These are phyloP conservation scores for Coregonus ussuriensis DNA, from an alignment of 2,797 vertebrate genomes.

Conservation along the genomic window DNA sequence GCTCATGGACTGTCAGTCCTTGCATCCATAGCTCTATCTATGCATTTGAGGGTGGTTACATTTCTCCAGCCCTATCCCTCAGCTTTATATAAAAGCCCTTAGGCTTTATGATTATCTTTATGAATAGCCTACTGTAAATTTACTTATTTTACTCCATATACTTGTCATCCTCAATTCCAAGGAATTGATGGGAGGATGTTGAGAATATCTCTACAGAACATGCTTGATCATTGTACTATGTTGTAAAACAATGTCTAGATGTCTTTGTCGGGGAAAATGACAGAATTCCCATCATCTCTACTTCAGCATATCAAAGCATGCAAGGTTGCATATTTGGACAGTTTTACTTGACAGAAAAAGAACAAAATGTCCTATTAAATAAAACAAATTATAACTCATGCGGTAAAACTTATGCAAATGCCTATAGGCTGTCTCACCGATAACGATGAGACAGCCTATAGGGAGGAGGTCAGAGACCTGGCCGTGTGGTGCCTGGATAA, in stretches of 20 bases:
- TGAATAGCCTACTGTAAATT: background rate
- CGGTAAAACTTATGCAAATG: slow-evolving; percentile 78
- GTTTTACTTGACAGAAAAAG: slow-evolving; percentile 44
- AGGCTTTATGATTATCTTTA: background rate
- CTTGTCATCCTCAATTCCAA: background rate
- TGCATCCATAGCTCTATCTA: background rate
- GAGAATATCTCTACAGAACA: background rate
- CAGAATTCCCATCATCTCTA: background rate
- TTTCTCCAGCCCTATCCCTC: background rate
- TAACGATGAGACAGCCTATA: no score
- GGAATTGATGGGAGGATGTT: background rate
- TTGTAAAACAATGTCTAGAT: background rate
- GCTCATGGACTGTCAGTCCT: no score
- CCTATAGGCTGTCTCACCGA: slow-evolving; percentile 4
- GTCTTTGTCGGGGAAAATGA: background rate
- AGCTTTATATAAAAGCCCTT: background rate
- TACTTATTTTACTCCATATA: background rate
- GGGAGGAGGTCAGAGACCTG: no score
- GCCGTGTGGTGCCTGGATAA: no score
- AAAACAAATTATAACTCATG: slow-evolving; percentile 68
- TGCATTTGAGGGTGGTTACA: background rate
- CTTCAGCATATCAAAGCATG: no score
- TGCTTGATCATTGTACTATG: background rate
- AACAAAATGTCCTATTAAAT: slow-evolving; percentile 54
- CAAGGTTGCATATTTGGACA: slow-evolving; percentile 10